Evolutionary conservation across 30 jellyfish, hydroid and myxozoan species (phyloP), one percentile per base, ranked within the genome.

Genomic region (Sanderia malayensis): DNA sequence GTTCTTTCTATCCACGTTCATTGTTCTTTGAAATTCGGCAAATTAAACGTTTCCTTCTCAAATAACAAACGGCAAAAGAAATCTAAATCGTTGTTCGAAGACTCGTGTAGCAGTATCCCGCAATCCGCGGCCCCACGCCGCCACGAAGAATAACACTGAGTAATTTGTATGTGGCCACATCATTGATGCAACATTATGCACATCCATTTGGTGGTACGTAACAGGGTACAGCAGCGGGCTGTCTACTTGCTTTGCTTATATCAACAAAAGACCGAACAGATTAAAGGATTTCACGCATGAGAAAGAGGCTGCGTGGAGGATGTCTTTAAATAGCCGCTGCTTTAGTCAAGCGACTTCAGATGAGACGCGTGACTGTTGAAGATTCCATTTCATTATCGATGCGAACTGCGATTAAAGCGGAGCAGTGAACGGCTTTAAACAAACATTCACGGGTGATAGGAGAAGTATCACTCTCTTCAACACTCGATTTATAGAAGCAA

Each of bases 331-430:
- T 71, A 76, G 20, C 77, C 20, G 53, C 66, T 18, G 73, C 31
- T 76, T 73, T 70, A 53, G 53, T 62, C 55, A 80, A 30, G 29
- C 25, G 37, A 45, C 47, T 21, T 25, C 44, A 49, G 64, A 49
- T 24, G 18, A 11, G 44, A 63, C 88, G 80, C 80, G 88, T 76
- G 88, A 76, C 88, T 30, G 25, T 73, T 61, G 76, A 13, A 18
- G 19, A n/a, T n/a, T n/a, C n/a, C n/a, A n/a, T n/a, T n/a, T n/a
- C n/a, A n/a, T n/a, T n/a, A n/a, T n/a, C n/a, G n/a, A n/a, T n/a
- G n/a, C n/a, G n/a, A n/a, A n/a, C n/a, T n/a, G n/a, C n/a, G n/a
- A n/a, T n/a, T n/a, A n/a, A n/a, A n/a, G n/a, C n/a, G n/a, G n/a
- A n/a, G n/a, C n/a, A 11, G 28, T 1, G 37, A 76, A 69, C 23